Evolutionary conservation across 2,888 invertebrate species (phyloP), one percentile per base, ranked within the genome.

Genomic region (Drosophila paramelanica): DNA sequence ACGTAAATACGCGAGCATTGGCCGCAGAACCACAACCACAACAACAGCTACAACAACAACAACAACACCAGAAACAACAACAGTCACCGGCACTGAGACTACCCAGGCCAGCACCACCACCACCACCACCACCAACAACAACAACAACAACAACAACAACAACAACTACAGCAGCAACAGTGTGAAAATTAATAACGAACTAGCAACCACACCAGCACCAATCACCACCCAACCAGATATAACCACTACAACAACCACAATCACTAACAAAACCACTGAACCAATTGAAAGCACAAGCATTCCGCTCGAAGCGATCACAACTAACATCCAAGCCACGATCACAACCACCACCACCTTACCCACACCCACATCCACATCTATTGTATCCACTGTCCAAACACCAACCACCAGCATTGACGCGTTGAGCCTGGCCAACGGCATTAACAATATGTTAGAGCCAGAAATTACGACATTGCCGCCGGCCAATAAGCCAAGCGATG

Each of bases 1-100:
- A 84, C 91, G 90, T 79, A 77, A 81, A 81, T 92, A 92, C 79
- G 89, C 89, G 77, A 92, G 88, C 82, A 90, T 92, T 84, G 90
- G 89, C 72, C 92, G 91, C 84, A 90, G 89, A 81, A 89, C 88
- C 79, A 85, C 84, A 79, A 86, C 86, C 60, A 75, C 81, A 73
- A 77, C 83, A 67, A 52, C 75, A 79, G 55, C 79, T 66, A 74
- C 79, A 80, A 71, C 73, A 59, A 77, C 70, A 58, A 66, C 82
- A 75, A 76, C 79, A 60, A 60, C 79, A 75, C 79, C 68, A 69
- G 71, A 60, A 55, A 74, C 76, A 60, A 79, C 69, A 57, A 64
- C 56, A 55, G 67, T 60, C 64, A 80, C 57, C 67, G 73, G 68
- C 83, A 76, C 77, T 72, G 79, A 83, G 72, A 86, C 73, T 60